Evolutionary conservation across 64 coral and sea anemone species (phyloP), one percentile per base, ranked within the genome.

Genomic region (Montipora cactus): DNA sequence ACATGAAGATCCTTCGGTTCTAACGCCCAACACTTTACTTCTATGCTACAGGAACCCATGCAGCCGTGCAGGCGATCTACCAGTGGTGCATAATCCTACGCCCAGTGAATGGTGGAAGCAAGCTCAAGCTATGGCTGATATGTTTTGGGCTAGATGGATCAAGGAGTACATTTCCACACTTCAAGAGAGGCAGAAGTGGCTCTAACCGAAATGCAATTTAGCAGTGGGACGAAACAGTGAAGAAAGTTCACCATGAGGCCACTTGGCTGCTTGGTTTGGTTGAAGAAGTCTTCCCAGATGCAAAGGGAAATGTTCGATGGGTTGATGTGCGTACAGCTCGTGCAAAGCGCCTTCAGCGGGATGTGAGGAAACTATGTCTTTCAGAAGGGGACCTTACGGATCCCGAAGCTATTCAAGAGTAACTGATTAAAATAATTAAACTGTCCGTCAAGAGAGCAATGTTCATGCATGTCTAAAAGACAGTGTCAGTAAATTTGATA

Each of bases 101-200:
- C 52, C 46, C 22, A 15, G 62, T 44, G 47, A 77, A 57, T 67
- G 62, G 49, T 92, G 73, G 87, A 89, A 52, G 53, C 71, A 58
- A 52, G 73, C 52, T 28, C 85, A 89, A 23, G 14, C 55, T 15
- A 44, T 89, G 21, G 62, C 87, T 55, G 51, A 77, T 52, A 45
- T 25, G 20, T 44, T 89, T 77, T 89, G 85, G 73, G 58, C 46
- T 4, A 44, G 73, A 22, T 89, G 87, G 87, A 69, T 55, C 61
- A 58, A 55, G 13, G 72, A 89, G n/a, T 76, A 89, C 49, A 28
- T 76, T 37, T 49, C 68, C 4, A 48, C 68, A 9, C 47, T 73
- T 70, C 84, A 87, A 87, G 84, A 87, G 47, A 71, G 84, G 28
- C 84, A 87, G 68, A 87, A 87, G n/a, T 87, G 84, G 66, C 19